Base-by-base conservation (phyloP, 2,113 vertebrate species). In the Tychaedon coryphoeus region DNA sequence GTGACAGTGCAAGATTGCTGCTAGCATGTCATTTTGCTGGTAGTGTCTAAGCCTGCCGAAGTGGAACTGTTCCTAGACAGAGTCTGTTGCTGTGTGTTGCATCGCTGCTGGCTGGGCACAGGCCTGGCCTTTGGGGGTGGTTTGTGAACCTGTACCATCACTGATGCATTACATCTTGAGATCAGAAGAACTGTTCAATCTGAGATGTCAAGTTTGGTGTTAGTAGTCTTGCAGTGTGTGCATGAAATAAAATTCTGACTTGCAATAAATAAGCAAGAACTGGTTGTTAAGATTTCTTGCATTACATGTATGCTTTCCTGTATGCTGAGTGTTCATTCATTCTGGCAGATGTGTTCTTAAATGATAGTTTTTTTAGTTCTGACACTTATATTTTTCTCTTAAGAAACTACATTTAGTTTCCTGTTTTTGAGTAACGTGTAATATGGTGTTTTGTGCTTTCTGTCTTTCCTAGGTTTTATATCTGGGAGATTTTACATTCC, bases 401-500 rank as follows among this genome's bases (percentile, higher is more conserved):
- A 29, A 65, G n/a, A 82, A 85, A 31, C 23, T 34, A 5, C 6
- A 6, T 61, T 26, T n/a, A 24, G 9, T 90, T 88, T 90, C 40
- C 25, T 69, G 0, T 50, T 26, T 28, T 60, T 19, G 9, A 33
- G 15, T 45, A 36, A 34, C 12, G 14, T 40, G 8, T 43, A 29
- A 45, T n/a, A 22, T 57, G 57, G 25, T 34, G 15, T 36, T 82
- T 67, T 83, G 85, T 79, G 58, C n/a, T 65, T 67, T 84, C 14
- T 64, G 80, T 83, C 42, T 75, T 84, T 77, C 9, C 13, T 96
- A 99, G 99, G 96, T 98, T 99, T 82, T 99, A 99, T 84, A 97
- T 99, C 65, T 99, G 99, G 99, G 99, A 99, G 98, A 99, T 99
- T 83, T 97, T 99, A 57, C 99, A 99, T 94, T 99, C 99, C 19